Evolutionary conservation across 2,797 vertebrate genomes (phyloP).

Genomic region (Schizothorax lantsangensis): DNA sequence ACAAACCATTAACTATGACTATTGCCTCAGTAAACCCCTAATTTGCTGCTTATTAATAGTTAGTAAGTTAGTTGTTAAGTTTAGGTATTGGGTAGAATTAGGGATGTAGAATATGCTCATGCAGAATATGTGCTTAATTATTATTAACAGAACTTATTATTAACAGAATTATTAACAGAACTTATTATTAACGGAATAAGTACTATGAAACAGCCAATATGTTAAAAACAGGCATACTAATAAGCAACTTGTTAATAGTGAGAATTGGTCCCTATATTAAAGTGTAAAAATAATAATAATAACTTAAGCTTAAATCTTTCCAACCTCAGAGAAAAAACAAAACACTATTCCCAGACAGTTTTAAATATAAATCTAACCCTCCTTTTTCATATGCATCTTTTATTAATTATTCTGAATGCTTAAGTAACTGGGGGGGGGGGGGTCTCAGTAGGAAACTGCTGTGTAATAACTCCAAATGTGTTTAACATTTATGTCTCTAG

Average conservation of each 20-base stretch:
- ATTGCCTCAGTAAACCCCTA: too few relatives aligned
- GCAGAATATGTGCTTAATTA: too few relatives aligned
- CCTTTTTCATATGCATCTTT: not conserved
- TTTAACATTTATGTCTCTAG: slow-evolving; percentile 11
- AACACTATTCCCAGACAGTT: not conserved
- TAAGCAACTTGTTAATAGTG: not conserved
- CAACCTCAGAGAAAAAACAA: not conserved
- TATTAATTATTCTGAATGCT: not conserved
- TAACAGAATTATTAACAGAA: too few relatives aligned
- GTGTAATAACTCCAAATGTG: slow-evolving; percentile 27
- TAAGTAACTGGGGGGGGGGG: not conserved
- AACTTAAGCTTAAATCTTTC: not conserved
- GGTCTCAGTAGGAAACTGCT: not conserved
- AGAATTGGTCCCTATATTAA: not conserved
- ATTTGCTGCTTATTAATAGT: too few relatives aligned
- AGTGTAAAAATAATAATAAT: not conserved
- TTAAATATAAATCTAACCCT: not conserved
- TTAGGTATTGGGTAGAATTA: too few relatives aligned
- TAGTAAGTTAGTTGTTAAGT: too few relatives aligned
- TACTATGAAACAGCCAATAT: not conserved
- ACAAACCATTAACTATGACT: too few relatives aligned
- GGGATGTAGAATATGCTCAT: too few relatives aligned
- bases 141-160: too few relatives aligned
- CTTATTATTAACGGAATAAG: too few relatives aligned
- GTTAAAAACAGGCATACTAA: too few relatives aligned